Conservation (phyloP, 1,140 invertebrate species). For the Orius laevigatus region DNA sequence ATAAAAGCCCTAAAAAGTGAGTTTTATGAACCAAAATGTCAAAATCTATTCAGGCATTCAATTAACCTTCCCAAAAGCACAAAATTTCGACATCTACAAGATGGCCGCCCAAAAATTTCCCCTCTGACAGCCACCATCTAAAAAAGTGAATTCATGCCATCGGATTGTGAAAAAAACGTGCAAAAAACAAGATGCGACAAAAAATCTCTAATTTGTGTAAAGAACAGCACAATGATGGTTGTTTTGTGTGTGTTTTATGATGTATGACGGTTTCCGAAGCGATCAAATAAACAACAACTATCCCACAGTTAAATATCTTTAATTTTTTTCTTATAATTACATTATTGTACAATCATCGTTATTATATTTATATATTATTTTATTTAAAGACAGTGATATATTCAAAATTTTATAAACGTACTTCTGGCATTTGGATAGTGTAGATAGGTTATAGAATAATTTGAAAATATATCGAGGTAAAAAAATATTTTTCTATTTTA, state of each 20-base stretch:
- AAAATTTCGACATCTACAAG: too few relatives aligned
- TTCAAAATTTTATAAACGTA: conserved; percentile 11
- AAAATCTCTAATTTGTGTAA: background rate
- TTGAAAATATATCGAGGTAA: too few relatives aligned
- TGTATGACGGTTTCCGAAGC: conserved; percentile 1
- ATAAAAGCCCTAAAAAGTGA: too few relatives aligned
- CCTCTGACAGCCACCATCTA: too few relatives aligned
- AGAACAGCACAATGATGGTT: conserved; percentile 6
- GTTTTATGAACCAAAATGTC: too few relatives aligned
- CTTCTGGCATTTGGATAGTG: conserved; percentile 7
- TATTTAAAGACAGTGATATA: conserved; percentile 3
- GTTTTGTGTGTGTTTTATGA: conserved; percentile 8
- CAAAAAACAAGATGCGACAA: too few relatives aligned
- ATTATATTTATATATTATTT: background rate
- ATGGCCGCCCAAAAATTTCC: too few relatives aligned
- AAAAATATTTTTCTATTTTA: too few relatives aligned
- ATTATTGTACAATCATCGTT: conserved; percentile 13
- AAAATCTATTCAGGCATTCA: too few relatives aligned
- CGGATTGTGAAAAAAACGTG: too few relatives aligned
- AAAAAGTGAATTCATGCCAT: too few relatives aligned
- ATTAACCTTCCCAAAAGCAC: too few relatives aligned
- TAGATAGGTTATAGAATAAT: conserved; percentile 16
- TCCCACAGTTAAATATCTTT: conserved; percentile 13
- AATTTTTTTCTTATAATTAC: conserved; percentile 15
- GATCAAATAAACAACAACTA: conserved; percentile 9